These are phyloP conservation scores for Chrysogorgia sp. DNA, from an alignment of 92 coral and sea anemone genomes.

Conservation along the genomic window DNA sequence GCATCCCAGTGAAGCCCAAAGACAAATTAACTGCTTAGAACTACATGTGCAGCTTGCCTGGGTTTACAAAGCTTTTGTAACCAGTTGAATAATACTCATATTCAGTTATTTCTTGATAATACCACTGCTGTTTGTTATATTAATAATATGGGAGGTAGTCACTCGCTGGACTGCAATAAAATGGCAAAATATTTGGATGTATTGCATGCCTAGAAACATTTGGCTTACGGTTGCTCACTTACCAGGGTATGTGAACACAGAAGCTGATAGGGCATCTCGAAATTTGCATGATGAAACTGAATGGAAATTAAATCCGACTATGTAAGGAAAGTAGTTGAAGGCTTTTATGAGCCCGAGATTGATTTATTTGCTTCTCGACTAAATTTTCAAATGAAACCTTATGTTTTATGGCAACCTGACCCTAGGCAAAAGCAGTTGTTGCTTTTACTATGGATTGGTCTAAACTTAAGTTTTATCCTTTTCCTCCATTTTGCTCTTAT, in stretches of 20 bases:
- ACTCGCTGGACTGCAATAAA: conserved; percentile 36
- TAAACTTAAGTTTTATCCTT: conserved; percentile 44
- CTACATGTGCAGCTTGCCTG: too few species aligned
- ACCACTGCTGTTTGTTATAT: conserved; percentile 45
- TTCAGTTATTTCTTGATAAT: conserved; percentile 53
- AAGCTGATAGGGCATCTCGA: not conserved
- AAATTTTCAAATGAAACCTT: conserved; percentile 51
- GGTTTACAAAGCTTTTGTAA: too few species aligned
- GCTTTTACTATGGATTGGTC: conserved; percentile 59
- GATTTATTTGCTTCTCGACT: conserved; percentile 67
- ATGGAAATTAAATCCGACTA: conserved; percentile 57
- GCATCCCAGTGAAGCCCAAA: too few species aligned
- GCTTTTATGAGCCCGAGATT: conserved; percentile 1
- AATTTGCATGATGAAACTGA: conserved; percentile 31
- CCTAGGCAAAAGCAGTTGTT: conserved; percentile 65
- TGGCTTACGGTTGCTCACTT: conserved; percentile 37
- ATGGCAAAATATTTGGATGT: conserved; percentile 44
- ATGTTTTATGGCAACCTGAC: conserved; percentile 64
- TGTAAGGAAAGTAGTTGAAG: conserved; percentile 15
- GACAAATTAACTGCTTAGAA: too few species aligned
- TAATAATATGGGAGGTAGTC: conserved; percentile 54
- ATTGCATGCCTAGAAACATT: not conserved
- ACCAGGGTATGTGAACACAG: too few species aligned
- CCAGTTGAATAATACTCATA: too few species aligned
- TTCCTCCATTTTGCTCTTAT: conserved; percentile 65